These are phyloP conservation scores for Urocyon cinereoargenteus DNA, from an alignment of 2,797 vertebrate genomes.

Conservation along the genomic window DNA sequence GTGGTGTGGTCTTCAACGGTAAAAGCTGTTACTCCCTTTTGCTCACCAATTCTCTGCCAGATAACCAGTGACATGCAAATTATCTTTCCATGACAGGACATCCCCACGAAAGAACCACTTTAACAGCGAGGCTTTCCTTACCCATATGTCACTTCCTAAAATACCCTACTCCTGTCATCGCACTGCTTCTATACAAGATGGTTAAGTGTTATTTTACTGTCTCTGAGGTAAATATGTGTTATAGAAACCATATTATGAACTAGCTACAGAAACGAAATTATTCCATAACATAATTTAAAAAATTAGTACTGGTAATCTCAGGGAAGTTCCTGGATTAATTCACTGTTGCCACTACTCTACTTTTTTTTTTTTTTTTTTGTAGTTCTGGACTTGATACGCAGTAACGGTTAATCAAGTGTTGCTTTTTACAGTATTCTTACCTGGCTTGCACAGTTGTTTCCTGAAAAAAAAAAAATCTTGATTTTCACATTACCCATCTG, in stretches of 20 bases:
- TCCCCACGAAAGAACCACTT: background rate
- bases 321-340: background rate
- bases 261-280: background rate
- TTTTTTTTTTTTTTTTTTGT: background rate
- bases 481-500: background rate
- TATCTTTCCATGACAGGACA: background rate
- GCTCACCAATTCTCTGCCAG: background rate
- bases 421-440: background rate
- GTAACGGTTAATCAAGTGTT: background rate
- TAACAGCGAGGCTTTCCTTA: background rate
- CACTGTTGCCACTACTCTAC: background rate
- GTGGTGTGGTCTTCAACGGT: background rate
- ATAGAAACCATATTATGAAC: background rate
- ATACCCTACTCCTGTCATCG: background rate
- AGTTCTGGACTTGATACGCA: background rate
- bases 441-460: background rate
- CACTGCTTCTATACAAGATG: background rate
- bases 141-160: background rate
- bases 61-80: background rate
- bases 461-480: background rate
- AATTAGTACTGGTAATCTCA: background rate
- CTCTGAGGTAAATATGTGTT: background rate
- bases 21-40: background rate
- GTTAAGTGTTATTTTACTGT: background rate
- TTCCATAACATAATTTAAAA: background rate